Evolutionary conservation across 2,888 invertebrate species (phyloP), one percentile per base, ranked within the genome.

Genomic region (Drepanosiphum platanoidis): DNA sequence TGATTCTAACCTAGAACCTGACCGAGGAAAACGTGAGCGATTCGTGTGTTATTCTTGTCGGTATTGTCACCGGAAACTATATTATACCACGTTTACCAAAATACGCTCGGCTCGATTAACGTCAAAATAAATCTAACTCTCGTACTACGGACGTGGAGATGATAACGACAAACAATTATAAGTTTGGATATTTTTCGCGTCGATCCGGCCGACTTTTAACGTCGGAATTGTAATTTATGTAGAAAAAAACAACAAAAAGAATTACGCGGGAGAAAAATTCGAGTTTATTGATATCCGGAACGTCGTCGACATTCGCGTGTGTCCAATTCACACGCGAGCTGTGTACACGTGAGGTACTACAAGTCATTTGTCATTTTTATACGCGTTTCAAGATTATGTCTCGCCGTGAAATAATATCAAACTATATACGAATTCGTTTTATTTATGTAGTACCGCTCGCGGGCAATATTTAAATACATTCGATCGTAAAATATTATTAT

Each of bases 261-360:
- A 2, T 34, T 30, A 22, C 27, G 5, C 52, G 4, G 64, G n/a
- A 52, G 36, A 18, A n/a, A 34, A 68, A 52, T 68, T 27, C 22
- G 68, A 22, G 34, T 68, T 80, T 52, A 36, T 68, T 36, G 34
- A 36, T 34, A 34, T 80, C 34, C 9, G 34, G 18, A 70, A 80
- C 34, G 68, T 70, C 34, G 68, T 70, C 34, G 18, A 80, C 52
- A 70, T 70, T 80, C 36, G 68, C 70, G 68, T 68, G 80, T 70
- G 34, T 27, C 18, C 5, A 32, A 8, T 80, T 52, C 13, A 70
- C 46, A 68, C 68, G 68, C 80, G 18, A 78, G 42, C 52, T 5
- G 27, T 30, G 18, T 64, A 58, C 58, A 18, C 22, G 61, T 27
- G 36, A 13, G 18, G n/a, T n/a, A n/a, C n/a, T 61, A 77, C n/a